Base-by-base conservation (phyloP, 1,140 invertebrate genomes). In the Caenorhabditis remanei region DNA sequence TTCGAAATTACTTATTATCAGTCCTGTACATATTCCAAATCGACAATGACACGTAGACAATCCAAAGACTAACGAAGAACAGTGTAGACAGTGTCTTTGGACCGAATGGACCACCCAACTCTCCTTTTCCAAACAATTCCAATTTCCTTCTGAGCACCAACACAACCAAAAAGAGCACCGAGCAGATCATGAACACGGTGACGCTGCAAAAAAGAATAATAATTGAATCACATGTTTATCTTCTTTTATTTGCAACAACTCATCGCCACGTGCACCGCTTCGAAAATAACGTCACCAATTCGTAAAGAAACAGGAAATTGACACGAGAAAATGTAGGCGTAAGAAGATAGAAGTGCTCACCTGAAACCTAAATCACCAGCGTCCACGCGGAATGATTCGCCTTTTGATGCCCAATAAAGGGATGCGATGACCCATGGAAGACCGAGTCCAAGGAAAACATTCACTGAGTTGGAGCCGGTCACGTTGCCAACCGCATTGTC, bases 401-500 rank as follows among this genome's bases (percentile, higher is more conserved):
- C 91, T 32, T 91, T 90, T 24, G 32, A 84, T 21, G 87, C 63
- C 85, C 91, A 92, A 85, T 91, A 90, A 40, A 92, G 88, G 32
- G 90, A 89, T 13, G 91, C 91, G n/a, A 92, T 90, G 16, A 90
- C 67, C 91, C 91, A 92, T 0, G 91, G 92, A 46, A 92, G 87
- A 16, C 91, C 91, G 14, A 92, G 89, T n/a, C 94, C 95, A 16
- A 95, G 93, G 92, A 95, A 95, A 53, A 99, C 97, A 93, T 99
- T 99, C 53, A 99, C 98, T 67, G 97, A 97, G 48, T 89, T 88
- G 41, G 88, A 89, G 0, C 87, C 98, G 5, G 98, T 99, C 88
- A 99, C 97, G 93, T 99, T 99, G 41, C 98, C 98, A 11, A 99
- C 95, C 82, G 97, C 97, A 48, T 97, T 97, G 93, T 99, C 98